These are phyloP conservation scores for Melipona beecheii DNA, from an alignment of 2,888 invertebrate species.

Conservation along the genomic window DNA sequence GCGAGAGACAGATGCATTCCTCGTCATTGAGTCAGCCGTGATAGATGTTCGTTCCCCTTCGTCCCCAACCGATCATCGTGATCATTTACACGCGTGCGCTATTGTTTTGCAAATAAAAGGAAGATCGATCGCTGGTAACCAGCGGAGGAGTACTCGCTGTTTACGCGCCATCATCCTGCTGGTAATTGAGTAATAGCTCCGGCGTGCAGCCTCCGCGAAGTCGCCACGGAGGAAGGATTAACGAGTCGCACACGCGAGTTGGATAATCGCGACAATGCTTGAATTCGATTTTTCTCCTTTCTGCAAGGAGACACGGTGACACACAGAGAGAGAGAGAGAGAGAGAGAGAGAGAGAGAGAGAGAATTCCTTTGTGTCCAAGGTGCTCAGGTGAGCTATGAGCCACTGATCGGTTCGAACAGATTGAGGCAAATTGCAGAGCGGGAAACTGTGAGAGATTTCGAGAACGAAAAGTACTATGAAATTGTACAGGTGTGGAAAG, in stretches of 20 bases:
- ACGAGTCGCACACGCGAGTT: conserved; percentile 6
- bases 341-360: background rate
- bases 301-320: too few relatives aligned
- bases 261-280: conserved; percentile 13
- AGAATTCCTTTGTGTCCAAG: background rate
- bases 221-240: conserved; percentile 23
- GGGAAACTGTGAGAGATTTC: too few relatives aligned
- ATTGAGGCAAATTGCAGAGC: too few relatives aligned
- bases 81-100: conserved; percentile 42
- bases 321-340: background rate
- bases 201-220: conserved; percentile 28
- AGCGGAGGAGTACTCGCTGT: conserved; percentile 11
- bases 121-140: conserved; percentile 40
- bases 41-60: conserved; percentile 6
- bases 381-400: too few relatives aligned
- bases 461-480: too few relatives aligned
- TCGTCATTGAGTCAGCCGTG: conserved; percentile 47
- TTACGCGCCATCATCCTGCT: conserved; percentile 30
- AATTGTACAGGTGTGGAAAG: too few relatives aligned
- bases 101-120: conserved; percentile 56
- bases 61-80: conserved; percentile 5
- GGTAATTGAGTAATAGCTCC: conserved; percentile 45
- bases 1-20: conserved; percentile 40
- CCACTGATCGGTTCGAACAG: too few relatives aligned
- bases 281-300: background rate